A percentile compares a stretch with the other conserved stretches of the same genome.
phyloP scores from a whole-genome alignment of 2,888 invertebrate species.

The Cremastobaeus sp. region DNA sequence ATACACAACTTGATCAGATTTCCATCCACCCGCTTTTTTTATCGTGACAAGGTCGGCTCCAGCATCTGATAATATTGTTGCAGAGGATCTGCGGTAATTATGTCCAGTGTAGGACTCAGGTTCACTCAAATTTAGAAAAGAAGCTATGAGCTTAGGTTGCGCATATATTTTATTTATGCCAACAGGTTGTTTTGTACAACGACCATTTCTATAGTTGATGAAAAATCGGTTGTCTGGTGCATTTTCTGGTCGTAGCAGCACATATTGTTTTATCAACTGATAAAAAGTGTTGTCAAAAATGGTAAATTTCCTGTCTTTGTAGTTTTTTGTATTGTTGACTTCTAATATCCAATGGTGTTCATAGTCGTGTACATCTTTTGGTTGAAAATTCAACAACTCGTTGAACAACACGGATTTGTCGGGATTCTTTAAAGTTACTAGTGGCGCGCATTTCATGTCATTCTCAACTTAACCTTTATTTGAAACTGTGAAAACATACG shows the following conservation, averaged over 20 bases:
- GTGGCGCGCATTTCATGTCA: no score
- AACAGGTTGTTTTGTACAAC: constrained; percentile 49
- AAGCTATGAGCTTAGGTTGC: constrained; percentile 58
- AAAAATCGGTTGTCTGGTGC: constrained; percentile 29
- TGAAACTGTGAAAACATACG: no score
- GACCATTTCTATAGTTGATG: constrained; percentile 55
- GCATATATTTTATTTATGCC: constrained; percentile 55
- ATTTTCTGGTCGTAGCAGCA: constrained; percentile 13
- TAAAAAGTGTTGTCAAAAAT: not conserved
- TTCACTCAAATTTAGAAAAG: constrained; percentile 46
- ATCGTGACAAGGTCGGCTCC: constrained; percentile 40
- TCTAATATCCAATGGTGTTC: not conserved
- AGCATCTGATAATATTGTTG: constrained; percentile 50
- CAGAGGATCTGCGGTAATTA: constrained; percentile 36
- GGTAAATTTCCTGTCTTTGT: not conserved
- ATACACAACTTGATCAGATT: constrained; percentile 12
- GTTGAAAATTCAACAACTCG: not conserved
- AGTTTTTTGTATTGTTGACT: not conserved
- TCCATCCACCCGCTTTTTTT: constrained; percentile 42
- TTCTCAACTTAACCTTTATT: no score
- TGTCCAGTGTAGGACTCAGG: constrained; percentile 58
- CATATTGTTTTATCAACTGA: not conserved
- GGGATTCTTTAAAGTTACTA: no score
- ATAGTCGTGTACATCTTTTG: not conserved
- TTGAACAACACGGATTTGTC: no score